Base-by-base conservation (phyloP, 2,797 vertebrate genomes). In the Girardinus metallicus region DNA sequence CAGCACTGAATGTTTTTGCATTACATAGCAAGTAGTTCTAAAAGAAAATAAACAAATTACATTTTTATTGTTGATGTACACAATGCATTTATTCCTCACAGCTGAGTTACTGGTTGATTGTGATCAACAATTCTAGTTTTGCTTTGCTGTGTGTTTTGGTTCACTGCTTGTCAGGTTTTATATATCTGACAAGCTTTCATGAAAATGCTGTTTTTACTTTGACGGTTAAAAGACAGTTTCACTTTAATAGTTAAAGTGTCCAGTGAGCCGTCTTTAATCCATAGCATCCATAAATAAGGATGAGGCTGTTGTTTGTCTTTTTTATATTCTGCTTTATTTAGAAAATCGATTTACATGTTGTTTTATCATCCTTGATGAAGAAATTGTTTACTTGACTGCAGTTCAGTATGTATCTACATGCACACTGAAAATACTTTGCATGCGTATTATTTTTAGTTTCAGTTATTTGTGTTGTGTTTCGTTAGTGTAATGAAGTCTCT, bases 391-490 rank as follows among this genome's bases (percentile, higher is more conserved):
- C 80, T 74, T 76, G 23, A 73, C 80, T 73, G 74, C 84, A 85
- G 5, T 51, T 81, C 77, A 81, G 34, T 76, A 5, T 78, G 31
- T 39, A 68, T 73, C 36, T 82, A 76, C 39, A 77, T 83, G 84
- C 62, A 78, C 89, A 86, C 43, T 72, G 34, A 72, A 71, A 81
- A 85, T 36, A 77, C 89, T 85, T 82, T 87, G 91, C 82, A 90
- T 79, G 89, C 85, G 87, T 90, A 89, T 87, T 84, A 78, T 83
- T 91, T 89, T 78, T 88, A 76, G 83, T 88, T 80, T 78, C 77
- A 77, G 46, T 84, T 8, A 44, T 44, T 71, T 62, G 29, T 62
- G 57, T 34, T 16, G 15, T 16, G 29, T 34, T 34, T 8, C 2
- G 3, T 34, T 16, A 16, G 6, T 15, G 29, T 34, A 7, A 62